Evolutionary conservation across 37 sponge, comb jelly and placozoan species (phyloP).

Genomic region (Ianthella basta): DNA sequence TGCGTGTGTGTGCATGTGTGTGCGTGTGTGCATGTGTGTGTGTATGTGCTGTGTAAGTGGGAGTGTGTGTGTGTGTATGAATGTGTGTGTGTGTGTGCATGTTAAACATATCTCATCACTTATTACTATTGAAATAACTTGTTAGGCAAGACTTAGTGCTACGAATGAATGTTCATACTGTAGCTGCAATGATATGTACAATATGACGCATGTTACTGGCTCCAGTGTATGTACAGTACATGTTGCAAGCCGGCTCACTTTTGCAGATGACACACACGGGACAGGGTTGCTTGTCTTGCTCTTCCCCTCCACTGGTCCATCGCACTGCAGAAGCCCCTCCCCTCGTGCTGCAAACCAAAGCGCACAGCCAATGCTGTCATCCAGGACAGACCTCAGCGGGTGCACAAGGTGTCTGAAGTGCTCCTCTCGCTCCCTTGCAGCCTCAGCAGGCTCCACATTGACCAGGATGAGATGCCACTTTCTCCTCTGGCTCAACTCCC

Average conservation of each 20-base stretch:
- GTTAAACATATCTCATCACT: no score
- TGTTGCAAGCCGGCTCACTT: background rate
- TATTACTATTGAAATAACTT: no score
- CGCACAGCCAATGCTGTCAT: constrained; percentile 99
- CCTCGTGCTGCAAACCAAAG: constrained; percentile 98
- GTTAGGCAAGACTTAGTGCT: no score
- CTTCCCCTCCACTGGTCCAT: background rate
- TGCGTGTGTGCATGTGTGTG: constrained; percentile 32
- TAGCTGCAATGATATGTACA: no score
- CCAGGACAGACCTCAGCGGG: constrained; percentile 90
- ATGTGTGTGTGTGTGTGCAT: no score
- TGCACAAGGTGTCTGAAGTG: constrained; percentile 80
- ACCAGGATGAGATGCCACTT: constrained; percentile 91
- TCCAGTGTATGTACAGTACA: background rate
- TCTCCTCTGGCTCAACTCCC: constrained; percentile 79
- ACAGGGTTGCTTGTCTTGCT: background rate
- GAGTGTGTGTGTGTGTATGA: no score
- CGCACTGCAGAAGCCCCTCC: constrained; percentile 51
- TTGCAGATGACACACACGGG: constrained; percentile 1
- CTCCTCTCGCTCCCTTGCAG: constrained; percentile 36
- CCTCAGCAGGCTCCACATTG: constrained; percentile 26
- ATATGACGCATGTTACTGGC: no score
- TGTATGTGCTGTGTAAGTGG: constrained; percentile 27
- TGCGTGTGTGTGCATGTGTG: constrained; percentile 14
- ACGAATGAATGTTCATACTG: no score